Evolutionary conservation across 2,797 vertebrate species (phyloP).

Genomic region (Lithobates pipiens): DNA sequence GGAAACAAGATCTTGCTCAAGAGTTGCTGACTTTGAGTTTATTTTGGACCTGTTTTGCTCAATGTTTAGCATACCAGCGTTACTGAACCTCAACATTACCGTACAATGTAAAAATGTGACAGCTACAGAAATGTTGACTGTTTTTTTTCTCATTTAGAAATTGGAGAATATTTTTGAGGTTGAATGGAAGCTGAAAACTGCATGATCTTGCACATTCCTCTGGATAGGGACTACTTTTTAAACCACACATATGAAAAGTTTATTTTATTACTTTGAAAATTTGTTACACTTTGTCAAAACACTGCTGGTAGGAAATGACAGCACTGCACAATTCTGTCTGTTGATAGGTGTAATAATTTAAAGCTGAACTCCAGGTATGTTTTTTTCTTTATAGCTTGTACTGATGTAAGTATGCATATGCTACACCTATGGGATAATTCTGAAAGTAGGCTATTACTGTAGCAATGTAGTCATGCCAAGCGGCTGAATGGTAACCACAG

Average conservation of each 20-base stretch:
- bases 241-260: constrained; percentile 21
- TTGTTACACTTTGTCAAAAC: not conserved
- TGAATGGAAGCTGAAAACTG: constrained; percentile 2
- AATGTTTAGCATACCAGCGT: not conserved
- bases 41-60: not conserved
- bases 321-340: no score
- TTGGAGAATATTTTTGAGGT: constrained; percentile 38
- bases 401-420: no score
- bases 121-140: not conserved
- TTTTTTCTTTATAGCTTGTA: no score
- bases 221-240: constrained; percentile 20
- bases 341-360: no score
- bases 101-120: not conserved
- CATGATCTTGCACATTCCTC: constrained; percentile 32
- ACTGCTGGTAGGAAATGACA: no score
- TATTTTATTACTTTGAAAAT: constrained; percentile 14
- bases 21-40: no score
- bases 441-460: no score
- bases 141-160: constrained; percentile 3
- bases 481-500: no score
- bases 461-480: no score
- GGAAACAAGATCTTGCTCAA: no score
- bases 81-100: not conserved
- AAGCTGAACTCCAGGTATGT: no score
- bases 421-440: no score